phyloP scores from a whole-genome alignment of 53 echinoderm and acorn worm species.

The Patiria pectinifera region DNA sequence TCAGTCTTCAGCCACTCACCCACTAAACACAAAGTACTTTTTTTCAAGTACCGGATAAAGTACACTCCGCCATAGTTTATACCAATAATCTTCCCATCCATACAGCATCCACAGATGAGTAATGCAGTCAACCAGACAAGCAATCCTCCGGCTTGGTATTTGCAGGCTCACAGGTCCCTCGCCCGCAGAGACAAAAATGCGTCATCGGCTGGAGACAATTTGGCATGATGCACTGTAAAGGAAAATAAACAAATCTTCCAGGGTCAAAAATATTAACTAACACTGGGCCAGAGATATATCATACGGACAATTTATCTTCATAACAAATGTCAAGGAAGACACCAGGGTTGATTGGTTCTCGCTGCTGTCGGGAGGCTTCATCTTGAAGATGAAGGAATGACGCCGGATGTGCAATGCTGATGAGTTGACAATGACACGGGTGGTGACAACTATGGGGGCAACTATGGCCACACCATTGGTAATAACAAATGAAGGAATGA shows the following conservation, averaged over 20 bases:
- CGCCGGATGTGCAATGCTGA: neutral
- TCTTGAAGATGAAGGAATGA: neutral
- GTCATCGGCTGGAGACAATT: conserved; percentile 50
- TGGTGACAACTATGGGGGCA: neutral
- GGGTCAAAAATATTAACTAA: conserved; percentile 62
- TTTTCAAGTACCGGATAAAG: neutral
- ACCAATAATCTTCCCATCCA: neutral
- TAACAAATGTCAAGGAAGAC: conserved; percentile 8
- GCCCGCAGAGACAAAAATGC: conserved; percentile 10
- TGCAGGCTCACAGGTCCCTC: neutral
- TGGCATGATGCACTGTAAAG: conserved; percentile 44
- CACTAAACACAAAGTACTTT: neutral
- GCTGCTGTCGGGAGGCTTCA: neutral
- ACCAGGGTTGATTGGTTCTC: neutral
- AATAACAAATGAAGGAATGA: neutral
- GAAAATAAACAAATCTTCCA: conserved; percentile 50
- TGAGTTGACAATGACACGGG: neutral
- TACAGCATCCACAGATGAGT: neutral
- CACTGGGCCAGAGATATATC: conserved; percentile 31
- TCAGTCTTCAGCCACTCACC: neutral
- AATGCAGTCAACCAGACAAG: neutral
- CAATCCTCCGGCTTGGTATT: neutral
- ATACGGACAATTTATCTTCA: conserved; percentile 37
- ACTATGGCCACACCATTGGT: neutral
- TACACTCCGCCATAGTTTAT: neutral